Percentiles rank a stretch among this genome's conserved stretches.
These are phyloP conservation scores for Drosophila virilis DNA, from an alignment of 1,140 invertebrate species.

Conservation along the genomic window DNA sequence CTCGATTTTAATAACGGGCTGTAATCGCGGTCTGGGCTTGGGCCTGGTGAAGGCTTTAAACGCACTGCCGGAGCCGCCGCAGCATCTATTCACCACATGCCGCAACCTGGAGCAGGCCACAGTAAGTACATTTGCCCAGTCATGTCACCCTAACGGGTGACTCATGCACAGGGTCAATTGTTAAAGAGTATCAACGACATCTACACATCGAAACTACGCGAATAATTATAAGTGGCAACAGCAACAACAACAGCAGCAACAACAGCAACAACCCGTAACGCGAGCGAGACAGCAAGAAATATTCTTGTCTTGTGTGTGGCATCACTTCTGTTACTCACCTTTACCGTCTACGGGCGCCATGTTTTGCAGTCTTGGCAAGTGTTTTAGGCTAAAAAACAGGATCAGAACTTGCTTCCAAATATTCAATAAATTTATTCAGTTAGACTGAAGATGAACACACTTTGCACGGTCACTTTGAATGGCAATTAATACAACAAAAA, in stretches of 20 bases:
- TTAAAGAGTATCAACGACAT: conserved; percentile 12
- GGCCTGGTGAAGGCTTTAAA: conserved; percentile 90
- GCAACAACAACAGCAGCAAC: not conserved
- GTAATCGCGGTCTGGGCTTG: conserved; percentile 94
- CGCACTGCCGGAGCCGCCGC: conserved; percentile 85
- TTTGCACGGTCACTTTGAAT: conserved; percentile 7
- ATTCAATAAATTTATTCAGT: conserved; percentile 25
- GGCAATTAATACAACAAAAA: conserved; percentile 11
- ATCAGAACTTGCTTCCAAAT: conserved; percentile 55
- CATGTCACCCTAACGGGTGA: conserved; percentile 24
- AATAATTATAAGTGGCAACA: conserved; percentile 48
- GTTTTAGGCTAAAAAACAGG: conserved; percentile 53
- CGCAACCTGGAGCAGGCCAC: conserved; percentile 87
- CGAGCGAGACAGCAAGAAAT: conserved; percentile 15
- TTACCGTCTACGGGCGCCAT: conserved; percentile 75
- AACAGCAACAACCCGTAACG: not conserved
- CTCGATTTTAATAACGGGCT: conserved; percentile 93
- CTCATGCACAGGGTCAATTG: conserved; percentile 44
- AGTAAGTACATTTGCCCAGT: conserved; percentile 84
- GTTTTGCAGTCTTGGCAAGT: conserved; percentile 60
- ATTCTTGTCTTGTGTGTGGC: conserved; percentile 15
- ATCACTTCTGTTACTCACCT: conserved; percentile 57
- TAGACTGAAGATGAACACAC: conserved; percentile 28
- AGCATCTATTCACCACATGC: conserved; percentile 90
- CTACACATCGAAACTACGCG: conserved; percentile 55